Evolutionary conservation across 2,888 invertebrate species (phyloP), one percentile per base, ranked within the genome.

Genomic region (Eumerus sabulonum): DNA sequence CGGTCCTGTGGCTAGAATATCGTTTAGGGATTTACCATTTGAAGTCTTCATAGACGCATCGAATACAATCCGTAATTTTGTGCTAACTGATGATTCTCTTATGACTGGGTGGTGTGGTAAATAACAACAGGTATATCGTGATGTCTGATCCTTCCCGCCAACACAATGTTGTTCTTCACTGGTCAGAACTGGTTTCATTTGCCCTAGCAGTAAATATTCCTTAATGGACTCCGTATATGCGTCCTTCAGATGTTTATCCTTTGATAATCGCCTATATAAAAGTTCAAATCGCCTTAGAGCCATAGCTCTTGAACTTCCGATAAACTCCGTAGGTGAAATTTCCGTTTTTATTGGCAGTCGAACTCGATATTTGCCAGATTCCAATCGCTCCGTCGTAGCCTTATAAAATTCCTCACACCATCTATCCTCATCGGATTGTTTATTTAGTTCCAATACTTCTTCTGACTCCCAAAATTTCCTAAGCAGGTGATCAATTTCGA

Each of bases 1-100:
- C 16, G 81, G 74, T 11, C 76, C 79, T 13, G 42, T 40, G 11
- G 54, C 59, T 9, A 82, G 59, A 17, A 81, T 38, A 9, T 76
- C 60, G 59, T 82, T 36, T 81, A n/a, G n/a, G n/a, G n/a, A n/a
- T n/a, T n/a, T n/a, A n/a, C n/a, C n/a, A n/a, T n/a, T n/a, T n/a
- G n/a, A n/a, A n/a, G n/a, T n/a, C n/a, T n/a, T n/a, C n/a, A n/a
- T n/a, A n/a, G n/a, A n/a, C n/a, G n/a, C n/a, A n/a, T n/a, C n/a
- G n/a, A n/a, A n/a, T n/a, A n/a, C n/a, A n/a, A n/a, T n/a, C n/a
- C n/a, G n/a, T n/a, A n/a, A n/a, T n/a, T n/a, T n/a, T n/a, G n/a
- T n/a, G n/a, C n/a, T n/a, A n/a, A n/a, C n/a, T n/a, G n/a, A n/a
- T n/a, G n/a, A n/a, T n/a, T n/a, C n/a, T n/a, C n/a, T n/a, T n/a